These are phyloP conservation scores for Rotaria sp. DNA, from an alignment of 2,888 invertebrate species.

Conservation along the genomic window DNA sequence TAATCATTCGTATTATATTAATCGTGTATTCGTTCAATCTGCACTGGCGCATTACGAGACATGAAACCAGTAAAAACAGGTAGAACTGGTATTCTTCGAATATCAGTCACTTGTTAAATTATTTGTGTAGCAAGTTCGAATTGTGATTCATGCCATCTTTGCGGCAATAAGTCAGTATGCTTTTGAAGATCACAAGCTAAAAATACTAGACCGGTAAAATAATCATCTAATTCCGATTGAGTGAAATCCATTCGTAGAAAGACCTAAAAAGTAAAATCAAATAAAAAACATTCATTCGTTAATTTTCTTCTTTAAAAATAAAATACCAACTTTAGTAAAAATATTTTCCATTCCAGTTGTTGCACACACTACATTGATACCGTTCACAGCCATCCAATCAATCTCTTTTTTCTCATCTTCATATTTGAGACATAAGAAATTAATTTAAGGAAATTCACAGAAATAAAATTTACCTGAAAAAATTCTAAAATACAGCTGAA, in stretches of 20 bases:
- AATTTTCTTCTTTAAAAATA: neutral
- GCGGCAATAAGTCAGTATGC: too few species aligned
- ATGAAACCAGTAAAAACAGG: constrained; percentile 97
- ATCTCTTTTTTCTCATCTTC: constrained; percentile 76
- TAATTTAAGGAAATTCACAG: too few species aligned
- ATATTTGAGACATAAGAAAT: constrained; percentile 43
- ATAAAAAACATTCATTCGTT: neutral
- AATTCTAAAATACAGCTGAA: constrained; percentile 82
- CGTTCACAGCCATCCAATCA: constrained; percentile 92
- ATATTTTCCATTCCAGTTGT: constrained; percentile 81
- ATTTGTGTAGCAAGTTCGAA: constrained; percentile 66
- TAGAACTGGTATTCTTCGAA: constrained; percentile 68
- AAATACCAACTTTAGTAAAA: constrained; percentile 65
- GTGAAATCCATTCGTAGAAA: constrained; percentile 70
- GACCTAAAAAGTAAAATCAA: constrained; percentile 46
- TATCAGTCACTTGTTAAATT: constrained; percentile 66
- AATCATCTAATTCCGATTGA: constrained; percentile 67
- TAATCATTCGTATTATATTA: too few species aligned
- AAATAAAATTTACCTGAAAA: constrained; percentile 45
- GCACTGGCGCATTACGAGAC: constrained; percentile 65
- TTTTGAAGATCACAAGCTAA: constrained; percentile 64
- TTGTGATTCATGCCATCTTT: too few species aligned
- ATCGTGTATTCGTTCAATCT: neutral
- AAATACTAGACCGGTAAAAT: constrained; percentile 85
- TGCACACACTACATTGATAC: constrained; percentile 79